Evolutionary conservation across 2,113 vertebrate species (phyloP).

Genomic region (Gopherus evgoodei): DNA sequence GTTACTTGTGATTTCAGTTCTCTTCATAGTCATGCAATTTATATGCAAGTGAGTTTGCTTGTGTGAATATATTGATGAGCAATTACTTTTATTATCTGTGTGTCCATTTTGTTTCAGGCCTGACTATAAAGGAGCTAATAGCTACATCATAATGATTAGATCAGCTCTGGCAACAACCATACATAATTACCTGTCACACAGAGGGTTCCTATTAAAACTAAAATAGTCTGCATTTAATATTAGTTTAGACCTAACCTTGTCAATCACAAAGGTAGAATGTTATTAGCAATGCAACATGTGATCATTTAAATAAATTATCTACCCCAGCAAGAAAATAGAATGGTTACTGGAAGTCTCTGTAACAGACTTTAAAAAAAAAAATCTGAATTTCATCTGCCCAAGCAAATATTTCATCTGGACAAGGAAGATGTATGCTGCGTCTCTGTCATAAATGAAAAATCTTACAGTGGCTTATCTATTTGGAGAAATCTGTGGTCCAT

Average conservation of each 20-base stretch:
- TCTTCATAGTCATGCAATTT: not conserved
- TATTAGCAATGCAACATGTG: not conserved
- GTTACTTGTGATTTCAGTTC: not conserved
- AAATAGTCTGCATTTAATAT: not conserved
- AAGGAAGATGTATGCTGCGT: not conserved
- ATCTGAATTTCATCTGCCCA: not conserved
- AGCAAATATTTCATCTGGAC: not conserved
- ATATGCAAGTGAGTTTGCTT: not conserved
- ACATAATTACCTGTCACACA: not conserved
- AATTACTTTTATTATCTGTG: not conserved
- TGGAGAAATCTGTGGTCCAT: fast-evolving
- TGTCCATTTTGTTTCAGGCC: not conserved
- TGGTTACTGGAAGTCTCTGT: not conserved
- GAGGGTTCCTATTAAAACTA: not conserved
- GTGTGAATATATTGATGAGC: not conserved
- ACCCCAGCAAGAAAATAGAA: not conserved
- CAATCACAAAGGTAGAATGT: not conserved
- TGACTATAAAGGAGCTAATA: not conserved
- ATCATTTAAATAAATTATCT: not conserved
- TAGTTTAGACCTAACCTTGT: not conserved
- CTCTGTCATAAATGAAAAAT: not conserved
- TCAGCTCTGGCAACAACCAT: not conserved
- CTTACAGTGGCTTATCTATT: not conserved
- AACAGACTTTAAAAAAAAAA: not conserved
- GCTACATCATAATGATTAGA: not conserved